phyloP scores from a whole-genome alignment of 2,797 vertebrate genomes.

The Chrosomus eos region DNA sequence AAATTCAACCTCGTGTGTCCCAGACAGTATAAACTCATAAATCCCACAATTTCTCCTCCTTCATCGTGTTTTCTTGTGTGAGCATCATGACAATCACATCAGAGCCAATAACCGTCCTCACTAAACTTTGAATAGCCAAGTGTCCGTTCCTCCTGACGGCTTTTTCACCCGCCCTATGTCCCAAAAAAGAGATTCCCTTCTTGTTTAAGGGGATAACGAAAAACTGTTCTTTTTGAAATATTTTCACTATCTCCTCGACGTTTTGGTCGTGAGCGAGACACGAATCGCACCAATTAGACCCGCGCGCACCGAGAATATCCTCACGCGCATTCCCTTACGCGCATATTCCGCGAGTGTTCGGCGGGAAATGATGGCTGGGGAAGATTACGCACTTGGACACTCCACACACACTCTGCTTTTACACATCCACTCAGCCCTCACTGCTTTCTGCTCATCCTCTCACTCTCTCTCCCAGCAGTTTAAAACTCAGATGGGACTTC shows the following conservation, averaged over 20 bases:
- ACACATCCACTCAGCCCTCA: constrained; percentile 23
- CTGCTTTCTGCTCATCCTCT: constrained; percentile 28
- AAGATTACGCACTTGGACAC: constrained; percentile 74
- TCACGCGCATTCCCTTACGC: constrained; percentile 70
- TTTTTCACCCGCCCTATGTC: constrained; percentile 57
- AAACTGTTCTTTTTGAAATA: constrained; percentile 39
- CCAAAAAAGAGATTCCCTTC: constrained; percentile 37
- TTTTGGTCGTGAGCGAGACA: constrained; percentile 66
- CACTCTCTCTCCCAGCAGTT: constrained; percentile 4
- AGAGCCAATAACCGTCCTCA: constrained; percentile 38
- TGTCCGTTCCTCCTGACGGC: constrained; percentile 45
- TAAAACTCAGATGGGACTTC: constrained; percentile 36
- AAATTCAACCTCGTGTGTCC: constrained; percentile 54
- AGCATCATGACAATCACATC: constrained; percentile 30
- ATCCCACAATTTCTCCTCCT: constrained; percentile 69
- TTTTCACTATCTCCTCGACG: constrained; percentile 48
- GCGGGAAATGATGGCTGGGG: constrained; percentile 69
- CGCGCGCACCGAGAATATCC: constrained; percentile 65
- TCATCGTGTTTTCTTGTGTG: constrained; percentile 44
- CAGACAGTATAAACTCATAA: constrained; percentile 71
- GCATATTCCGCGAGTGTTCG: constrained; percentile 70
- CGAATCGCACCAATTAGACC: constrained; percentile 71
- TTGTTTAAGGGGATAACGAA: constrained; percentile 55
- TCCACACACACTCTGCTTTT: constrained; percentile 57
- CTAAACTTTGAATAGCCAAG: constrained; percentile 68